Evolutionary conservation across 2,113 vertebrate genomes (phyloP).

Genomic region (Recurvirostra avosetta): DNA sequence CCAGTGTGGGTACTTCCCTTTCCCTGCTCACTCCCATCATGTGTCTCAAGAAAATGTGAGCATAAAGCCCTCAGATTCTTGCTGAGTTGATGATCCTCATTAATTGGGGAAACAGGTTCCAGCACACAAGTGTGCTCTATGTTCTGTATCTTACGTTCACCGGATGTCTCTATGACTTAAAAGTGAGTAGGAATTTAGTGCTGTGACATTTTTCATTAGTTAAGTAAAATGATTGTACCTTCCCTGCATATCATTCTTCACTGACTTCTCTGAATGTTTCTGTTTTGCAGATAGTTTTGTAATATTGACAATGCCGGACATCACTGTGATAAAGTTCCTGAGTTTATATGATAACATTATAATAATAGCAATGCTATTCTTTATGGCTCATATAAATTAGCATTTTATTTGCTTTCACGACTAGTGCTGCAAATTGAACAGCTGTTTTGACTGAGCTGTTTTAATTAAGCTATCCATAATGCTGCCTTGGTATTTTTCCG

Average conservation of each 20-base stretch:
- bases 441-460: conserved; percentile 31
- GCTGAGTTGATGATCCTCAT: background rate
- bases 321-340: background rate
- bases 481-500: background rate
- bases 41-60: background rate
- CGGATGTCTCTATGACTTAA: background rate
- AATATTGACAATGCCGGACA: background rate
- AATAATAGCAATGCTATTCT: background rate
- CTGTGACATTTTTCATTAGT: background rate
- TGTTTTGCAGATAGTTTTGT: background rate
- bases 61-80: background rate
- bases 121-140: background rate
- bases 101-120: background rate
- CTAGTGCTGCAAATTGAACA: conserved; percentile 24
- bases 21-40: background rate
- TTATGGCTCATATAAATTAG: conserved; percentile 32
- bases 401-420: conserved; percentile 31
- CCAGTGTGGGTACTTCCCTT: background rate
- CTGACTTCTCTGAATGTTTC: background rate
- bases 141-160: background rate
- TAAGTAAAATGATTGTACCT: background rate
- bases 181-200: background rate
- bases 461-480: conserved; percentile 49
- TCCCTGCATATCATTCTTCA: background rate
- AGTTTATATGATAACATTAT: conserved; percentile 27